Percentiles rank a stretch among this genome's conserved stretches.
These are phyloP conservation scores for Apodemus sylvaticus DNA, from an alignment of 2,113 vertebrate genomes.

Conservation along the genomic window DNA sequence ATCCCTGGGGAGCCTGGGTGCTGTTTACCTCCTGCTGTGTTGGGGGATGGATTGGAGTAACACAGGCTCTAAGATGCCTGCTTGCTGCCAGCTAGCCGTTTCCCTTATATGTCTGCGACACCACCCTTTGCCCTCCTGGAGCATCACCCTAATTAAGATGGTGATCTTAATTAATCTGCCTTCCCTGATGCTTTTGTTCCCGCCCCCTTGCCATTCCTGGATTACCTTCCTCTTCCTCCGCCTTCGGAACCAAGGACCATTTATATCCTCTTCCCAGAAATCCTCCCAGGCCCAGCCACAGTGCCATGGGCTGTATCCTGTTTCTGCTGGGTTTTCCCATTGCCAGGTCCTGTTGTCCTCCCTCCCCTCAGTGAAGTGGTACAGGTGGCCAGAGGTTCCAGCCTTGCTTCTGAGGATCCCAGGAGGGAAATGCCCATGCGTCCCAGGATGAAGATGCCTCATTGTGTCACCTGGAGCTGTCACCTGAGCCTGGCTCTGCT, in stretches of 20 bases:
- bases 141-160: not conserved
- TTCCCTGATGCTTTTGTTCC: not conserved
- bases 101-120: not conserved
- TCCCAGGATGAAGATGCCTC: not conserved
- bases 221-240: not conserved
- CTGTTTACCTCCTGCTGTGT: not conserved
- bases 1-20: no score
- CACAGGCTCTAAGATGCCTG: no score
- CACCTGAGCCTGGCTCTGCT: not conserved
- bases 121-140: not conserved
- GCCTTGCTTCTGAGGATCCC: not conserved
- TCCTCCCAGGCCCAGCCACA: not conserved
- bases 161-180: no score
- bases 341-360: not conserved
- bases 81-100: not conserved
- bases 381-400: not conserved
- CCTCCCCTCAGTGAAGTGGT: not conserved
- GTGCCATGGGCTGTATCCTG: not conserved
- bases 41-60: not conserved
- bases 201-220: no score
- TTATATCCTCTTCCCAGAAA: not conserved
- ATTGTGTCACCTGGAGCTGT: not conserved
- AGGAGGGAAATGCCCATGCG: not conserved
- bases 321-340: not conserved
- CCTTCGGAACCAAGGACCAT: not conserved